Conservation (phyloP, 2,888 invertebrate genomes). For the Dryocosmus kuriphilus region DNA sequence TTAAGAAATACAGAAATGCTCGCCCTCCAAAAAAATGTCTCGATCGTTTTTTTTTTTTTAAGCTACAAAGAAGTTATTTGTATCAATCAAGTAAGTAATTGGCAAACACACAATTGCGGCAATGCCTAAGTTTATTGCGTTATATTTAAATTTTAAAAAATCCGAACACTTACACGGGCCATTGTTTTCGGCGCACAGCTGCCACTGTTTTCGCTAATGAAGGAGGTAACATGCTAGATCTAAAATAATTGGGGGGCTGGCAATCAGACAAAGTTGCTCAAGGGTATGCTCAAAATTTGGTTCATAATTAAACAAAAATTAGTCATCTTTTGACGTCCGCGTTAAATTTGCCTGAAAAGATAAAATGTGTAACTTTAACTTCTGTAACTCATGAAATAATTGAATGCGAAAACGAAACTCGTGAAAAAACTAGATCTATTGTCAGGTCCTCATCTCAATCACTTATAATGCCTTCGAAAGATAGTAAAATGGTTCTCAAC, state of each 20-base stretch:
- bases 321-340: constrained; percentile 39
- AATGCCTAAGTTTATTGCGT: too few relatives aligned
- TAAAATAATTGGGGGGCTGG: constrained; percentile 43
- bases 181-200: too few relatives aligned
- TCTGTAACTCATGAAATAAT: neutral
- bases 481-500: neutral
- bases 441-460: neutral
- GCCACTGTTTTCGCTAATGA: too few relatives aligned
- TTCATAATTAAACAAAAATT: constrained; percentile 39
- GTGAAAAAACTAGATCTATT: neutral
- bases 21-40: too few relatives aligned
- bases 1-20: too few relatives aligned
- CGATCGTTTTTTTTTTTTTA: neutral
- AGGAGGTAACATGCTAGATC: too few relatives aligned
- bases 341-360: too few relatives aligned
- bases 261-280: constrained; percentile 40
- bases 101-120: too few relatives aligned
- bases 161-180: too few relatives aligned
- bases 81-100: too few relatives aligned
- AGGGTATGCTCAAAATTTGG: constrained; percentile 36
- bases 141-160: too few relatives aligned
- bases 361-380: neutral
- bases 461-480: neutral
- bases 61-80: too few relatives aligned
- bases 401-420: neutral